A percentile compares a stretch with the other conserved stretches of the same genome.
These are phyloP conservation scores for Merops nubicus DNA, from an alignment of 2,113 vertebrate genomes.

Conservation along the genomic window DNA sequence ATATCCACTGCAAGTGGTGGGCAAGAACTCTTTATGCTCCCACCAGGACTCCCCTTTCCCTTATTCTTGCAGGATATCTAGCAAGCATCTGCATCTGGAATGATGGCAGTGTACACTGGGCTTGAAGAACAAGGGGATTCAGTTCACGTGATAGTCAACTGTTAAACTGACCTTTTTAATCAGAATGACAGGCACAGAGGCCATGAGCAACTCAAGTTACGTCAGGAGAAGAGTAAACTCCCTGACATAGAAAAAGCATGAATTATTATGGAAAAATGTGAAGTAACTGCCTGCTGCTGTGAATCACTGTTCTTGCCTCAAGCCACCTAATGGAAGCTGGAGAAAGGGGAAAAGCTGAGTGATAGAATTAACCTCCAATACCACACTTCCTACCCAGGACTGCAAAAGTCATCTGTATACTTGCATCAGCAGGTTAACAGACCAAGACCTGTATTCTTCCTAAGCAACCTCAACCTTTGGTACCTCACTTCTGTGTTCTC, in stretches of 20 bases:
- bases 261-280: background rate
- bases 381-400: background rate
- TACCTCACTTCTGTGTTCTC: background rate
- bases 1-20: background rate
- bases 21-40: background rate
- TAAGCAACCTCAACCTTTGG: background rate
- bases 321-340: background rate
- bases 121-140: background rate
- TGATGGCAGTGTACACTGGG: background rate
- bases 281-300: background rate
- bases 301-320: background rate
- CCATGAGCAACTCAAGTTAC: background rate
- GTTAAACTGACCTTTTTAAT: background rate
- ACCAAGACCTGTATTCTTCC: background rate
- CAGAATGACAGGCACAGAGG: background rate
- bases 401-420: background rate
- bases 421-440: background rate
- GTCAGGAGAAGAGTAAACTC: background rate
- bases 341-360: background rate
- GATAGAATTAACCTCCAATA: background rate
- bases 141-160: background rate
- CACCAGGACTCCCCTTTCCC: background rate
- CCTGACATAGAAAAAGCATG: background rate
- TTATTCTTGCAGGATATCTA: background rate
- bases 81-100: background rate